These are phyloP conservation scores for Cylindroiulus punctatus DNA, from an alignment of 2,888 invertebrate genomes.

Conservation along the genomic window DNA sequence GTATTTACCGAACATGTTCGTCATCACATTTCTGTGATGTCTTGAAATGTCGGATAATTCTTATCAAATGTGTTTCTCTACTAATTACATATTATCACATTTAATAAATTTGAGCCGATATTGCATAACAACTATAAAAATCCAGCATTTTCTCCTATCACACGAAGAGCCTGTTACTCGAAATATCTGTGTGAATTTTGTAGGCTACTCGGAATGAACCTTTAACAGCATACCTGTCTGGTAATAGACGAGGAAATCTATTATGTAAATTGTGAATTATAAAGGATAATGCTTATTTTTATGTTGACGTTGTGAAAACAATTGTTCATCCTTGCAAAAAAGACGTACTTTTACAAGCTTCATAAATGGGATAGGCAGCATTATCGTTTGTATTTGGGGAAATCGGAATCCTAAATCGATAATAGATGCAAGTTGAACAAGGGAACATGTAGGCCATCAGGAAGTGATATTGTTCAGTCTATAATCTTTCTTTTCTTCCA, in stretches of 20 bases:
- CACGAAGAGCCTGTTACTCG: too few species aligned
- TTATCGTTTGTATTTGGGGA: not conserved
- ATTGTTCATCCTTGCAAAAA: not conserved
- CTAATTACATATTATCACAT: not conserved
- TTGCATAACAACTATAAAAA: too few species aligned
- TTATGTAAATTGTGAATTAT: too few species aligned
- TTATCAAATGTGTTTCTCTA: not conserved
- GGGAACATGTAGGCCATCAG: not conserved
- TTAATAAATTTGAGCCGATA: too few species aligned
- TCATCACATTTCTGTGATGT: not conserved
- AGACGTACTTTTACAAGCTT: not conserved
- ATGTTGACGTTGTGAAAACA: not conserved
- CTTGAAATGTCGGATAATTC: not conserved
- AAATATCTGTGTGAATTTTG: too few species aligned
- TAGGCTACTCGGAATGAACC: too few species aligned
- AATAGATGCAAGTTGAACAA: not conserved
- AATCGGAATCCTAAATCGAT: conserved; percentile 6
- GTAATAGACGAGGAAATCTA: too few species aligned
- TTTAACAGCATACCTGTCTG: too few species aligned
- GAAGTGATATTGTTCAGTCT: not conserved
- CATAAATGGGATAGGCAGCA: not conserved
- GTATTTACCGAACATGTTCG: not conserved
- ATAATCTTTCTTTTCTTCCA: conserved; percentile 38
- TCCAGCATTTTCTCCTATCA: too few species aligned
- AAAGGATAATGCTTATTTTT: not conserved